Base-by-base conservation (phyloP, 1,140 invertebrate genomes). In the Cyphomyrmex costatus region DNA sequence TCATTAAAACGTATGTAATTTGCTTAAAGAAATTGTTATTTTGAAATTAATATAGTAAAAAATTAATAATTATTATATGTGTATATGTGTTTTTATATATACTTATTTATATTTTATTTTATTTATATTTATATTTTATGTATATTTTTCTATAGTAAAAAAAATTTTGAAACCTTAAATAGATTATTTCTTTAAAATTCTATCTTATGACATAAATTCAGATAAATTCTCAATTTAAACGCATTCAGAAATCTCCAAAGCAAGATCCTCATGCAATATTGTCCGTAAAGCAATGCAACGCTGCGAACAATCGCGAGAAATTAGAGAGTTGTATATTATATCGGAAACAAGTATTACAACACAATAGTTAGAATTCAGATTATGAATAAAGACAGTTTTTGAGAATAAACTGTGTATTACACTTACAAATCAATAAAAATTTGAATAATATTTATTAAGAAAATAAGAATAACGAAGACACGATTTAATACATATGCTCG, bases 281-380 rank as follows among this genome's bases (percentile, higher is more conserved):
- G 33, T 80, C 71, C 21, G 12, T 19, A 12, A 60, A 71, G 36
- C 53, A 71, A 21, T 36, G 53, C n/a, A 30, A 24, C 14, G 19
- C 56, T 27, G 33, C 27, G 53, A 33, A 82, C 78, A 82, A 82
- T 82, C 14, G 51, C 53, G 51, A 30, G 66, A 82, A 82, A 82
- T 82, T 82, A 46, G 36, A 82, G 66, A 56, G 12, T 73, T 58
- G 51, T 21, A 82, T 6, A 24, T n/a, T 36, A 36, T 49, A 70
- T 46, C 30, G 33, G 65, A 82, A 80, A 1, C 65, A 4, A 46
- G 16, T 60, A 46, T 82, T 42, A 60, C 24, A 7, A 30, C 19
- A 24, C 33, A 12, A 58, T 68, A 0, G 10, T 42, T 6, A 30
- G 30, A 21, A 65, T 8, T 58, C 7, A 82, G 49, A 80, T 80